Evolutionary conservation across 2,113 vertebrate genomes (phyloP).

Genomic region (Myrmecobius fasciatus): DNA sequence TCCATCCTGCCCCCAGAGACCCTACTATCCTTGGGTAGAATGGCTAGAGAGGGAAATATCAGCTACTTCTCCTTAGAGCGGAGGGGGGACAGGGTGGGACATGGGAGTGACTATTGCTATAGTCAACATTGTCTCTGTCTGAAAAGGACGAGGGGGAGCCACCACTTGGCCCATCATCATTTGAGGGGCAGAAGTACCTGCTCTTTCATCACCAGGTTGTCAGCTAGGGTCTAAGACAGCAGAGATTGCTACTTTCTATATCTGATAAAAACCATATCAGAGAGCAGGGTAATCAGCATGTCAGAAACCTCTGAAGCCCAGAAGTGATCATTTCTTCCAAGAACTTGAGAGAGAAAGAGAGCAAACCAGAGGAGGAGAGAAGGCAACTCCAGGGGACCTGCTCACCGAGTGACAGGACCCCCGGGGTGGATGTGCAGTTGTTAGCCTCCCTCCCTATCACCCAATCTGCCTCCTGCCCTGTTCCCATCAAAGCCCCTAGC

Average conservation of each 20-base stretch:
- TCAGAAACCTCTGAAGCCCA: neutral
- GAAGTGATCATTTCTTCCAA: neutral
- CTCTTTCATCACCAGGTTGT: neutral
- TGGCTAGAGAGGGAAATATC: neutral
- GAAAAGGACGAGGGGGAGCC: neutral
- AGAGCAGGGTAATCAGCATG: neutral
- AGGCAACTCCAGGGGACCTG: neutral
- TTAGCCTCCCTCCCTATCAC: neutral
- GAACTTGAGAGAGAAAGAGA: neutral
- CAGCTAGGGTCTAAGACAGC: neutral
- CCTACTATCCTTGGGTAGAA: neutral
- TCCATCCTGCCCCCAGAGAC: neutral
- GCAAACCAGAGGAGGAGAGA: too few species aligned
- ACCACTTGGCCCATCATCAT: neutral
- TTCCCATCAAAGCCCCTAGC: neutral
- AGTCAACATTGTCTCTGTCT: neutral
- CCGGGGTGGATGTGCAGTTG: neutral
- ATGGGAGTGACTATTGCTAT: neutral
- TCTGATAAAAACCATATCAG: slow-evolving; percentile 3
- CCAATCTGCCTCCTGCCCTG: neutral
- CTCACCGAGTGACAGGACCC: neutral
- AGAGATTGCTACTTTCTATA: neutral
- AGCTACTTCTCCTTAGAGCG: neutral
- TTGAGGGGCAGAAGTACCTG: neutral
- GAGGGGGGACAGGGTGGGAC: neutral